Evolutionary conservation across 2,113 vertebrate species (phyloP), one percentile per base, ranked within the genome.

Genomic region (Pelecanoides urinatrix): DNA sequence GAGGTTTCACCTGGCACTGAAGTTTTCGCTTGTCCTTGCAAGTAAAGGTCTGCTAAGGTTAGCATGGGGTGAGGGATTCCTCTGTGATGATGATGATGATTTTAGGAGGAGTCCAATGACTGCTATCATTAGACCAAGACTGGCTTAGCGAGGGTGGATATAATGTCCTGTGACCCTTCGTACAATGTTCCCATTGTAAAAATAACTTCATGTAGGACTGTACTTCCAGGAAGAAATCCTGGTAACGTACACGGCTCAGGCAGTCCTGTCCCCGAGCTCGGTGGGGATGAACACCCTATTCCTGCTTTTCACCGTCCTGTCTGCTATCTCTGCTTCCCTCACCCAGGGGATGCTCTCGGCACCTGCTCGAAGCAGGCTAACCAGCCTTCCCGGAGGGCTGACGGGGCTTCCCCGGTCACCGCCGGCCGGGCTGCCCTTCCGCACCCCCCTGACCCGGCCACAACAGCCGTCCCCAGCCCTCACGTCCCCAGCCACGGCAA

Each of bases 171-270:
- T 59, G 55, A 88, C 72, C 50, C 86, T 63, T 40, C 52, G 72
- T 79, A 81, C 42, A 5, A 61, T 86, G 72, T 81, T 83, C 76
- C 88, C 67, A 34, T 26, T 88, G 83, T 13, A 96, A 96, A 97
- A 96, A 94, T 95, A 95, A 83, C 94, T 40, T 38, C 18, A 40
- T 0, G 8, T 44, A 79, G 40, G 38, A 29, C 56, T 7, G 2
- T 6, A 2, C 53, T 81, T 81, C 71, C 85, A 88, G 74, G 88
- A 78, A 90, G 61, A 62, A 77, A n/a, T 50, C 17, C 16, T 66
- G 29, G 45, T 30, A 21, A 27, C 5, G 3, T 4, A 27, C 67
- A 19, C 7, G 36, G 75, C 55, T 59, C 71, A 73, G 38, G 20
- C 56, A 66, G 16, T 10, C 22, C 73, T 38, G 11, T 16, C 32